Percentiles rank a stretch among this genome's conserved stretches.
Conservation (phyloP, 2,113 vertebrate genomes). For the Misgurnus anguillicaudatus region DNA sequence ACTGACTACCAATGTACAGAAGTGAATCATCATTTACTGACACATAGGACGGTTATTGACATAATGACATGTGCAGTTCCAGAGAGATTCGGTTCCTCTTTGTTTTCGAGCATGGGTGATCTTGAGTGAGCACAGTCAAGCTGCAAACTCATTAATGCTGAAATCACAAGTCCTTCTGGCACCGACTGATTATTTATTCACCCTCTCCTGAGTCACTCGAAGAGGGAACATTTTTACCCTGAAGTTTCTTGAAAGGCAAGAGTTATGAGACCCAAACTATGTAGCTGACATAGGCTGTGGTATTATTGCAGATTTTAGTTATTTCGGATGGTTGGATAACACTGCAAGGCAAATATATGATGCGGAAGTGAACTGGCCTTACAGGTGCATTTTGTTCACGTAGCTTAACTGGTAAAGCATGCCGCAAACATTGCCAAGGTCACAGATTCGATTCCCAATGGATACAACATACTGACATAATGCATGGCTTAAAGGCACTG, state of each 20-base stretch:
- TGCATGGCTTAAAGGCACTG: too few species aligned
- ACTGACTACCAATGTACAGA: conserved; percentile 60
- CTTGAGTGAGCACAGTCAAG: conserved; percentile 50
- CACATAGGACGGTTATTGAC: conserved; percentile 68
- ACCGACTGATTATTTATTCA: conserved; percentile 52
- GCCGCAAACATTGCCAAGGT: too few species aligned
- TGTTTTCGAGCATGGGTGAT: conserved; percentile 60
- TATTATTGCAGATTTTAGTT: conserved; percentile 24
- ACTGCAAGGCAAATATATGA: background rate
- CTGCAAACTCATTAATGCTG: conserved; percentile 43
- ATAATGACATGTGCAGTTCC: conserved; percentile 60
- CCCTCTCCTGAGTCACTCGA: conserved; percentile 17
- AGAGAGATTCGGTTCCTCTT: conserved; percentile 52
- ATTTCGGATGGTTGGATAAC: conserved; percentile 8
- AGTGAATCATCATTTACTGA: conserved; percentile 68
- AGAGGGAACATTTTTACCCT: conserved; percentile 43
- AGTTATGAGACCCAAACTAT: conserved; percentile 13
- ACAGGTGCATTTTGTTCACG: background rate
- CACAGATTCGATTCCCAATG: too few species aligned
- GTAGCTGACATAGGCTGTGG: background rate
- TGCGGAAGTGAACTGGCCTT: background rate
- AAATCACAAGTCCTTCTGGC: conserved; percentile 60
- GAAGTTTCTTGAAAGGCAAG: conserved; percentile 44
- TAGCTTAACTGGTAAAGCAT: too few species aligned
- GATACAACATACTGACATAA: too few species aligned